These are phyloP conservation scores for Trachymyrmex cornetzi DNA, from an alignment of 1,140 invertebrate species.

Conservation along the genomic window DNA sequence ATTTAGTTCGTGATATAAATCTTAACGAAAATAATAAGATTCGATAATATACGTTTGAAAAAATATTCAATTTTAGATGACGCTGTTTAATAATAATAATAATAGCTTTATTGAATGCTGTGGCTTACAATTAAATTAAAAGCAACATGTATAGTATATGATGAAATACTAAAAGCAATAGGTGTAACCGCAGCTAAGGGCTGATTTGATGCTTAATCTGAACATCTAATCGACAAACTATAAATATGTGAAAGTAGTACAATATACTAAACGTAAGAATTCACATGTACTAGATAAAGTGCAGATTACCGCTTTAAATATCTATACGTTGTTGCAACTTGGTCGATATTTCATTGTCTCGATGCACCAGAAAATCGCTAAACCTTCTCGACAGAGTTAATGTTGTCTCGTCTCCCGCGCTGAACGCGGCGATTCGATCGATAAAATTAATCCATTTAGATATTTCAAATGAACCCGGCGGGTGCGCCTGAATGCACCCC, in stretches of 20 bases:
- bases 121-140: too few relatives aligned
- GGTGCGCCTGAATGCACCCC: slow-evolving; percentile 49
- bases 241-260: too few relatives aligned
- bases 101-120: too few relatives aligned
- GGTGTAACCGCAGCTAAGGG: too few relatives aligned
- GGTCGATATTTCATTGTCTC: slow-evolving; percentile 2
- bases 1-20: neutral
- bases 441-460: slow-evolving; percentile 66
- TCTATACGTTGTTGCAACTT: neutral
- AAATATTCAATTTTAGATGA: neutral
- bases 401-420: slow-evolving; percentile 48
- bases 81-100: too few relatives aligned
- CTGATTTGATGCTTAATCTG: too few relatives aligned
- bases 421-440: slow-evolving; percentile 32
- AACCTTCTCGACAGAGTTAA: slow-evolving; percentile 25
- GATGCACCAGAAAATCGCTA: neutral
- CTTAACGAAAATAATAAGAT: neutral
- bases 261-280: too few relatives aligned
- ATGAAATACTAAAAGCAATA: too few relatives aligned
- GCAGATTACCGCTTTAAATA: neutral
- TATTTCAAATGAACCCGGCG: slow-evolving; percentile 62
- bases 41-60: neutral
- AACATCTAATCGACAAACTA: too few relatives aligned
- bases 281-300: too few relatives aligned
- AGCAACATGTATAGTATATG: too few relatives aligned